Base-by-base conservation (phyloP, 2,797 vertebrate genomes). In the Octomys mimax region DNA sequence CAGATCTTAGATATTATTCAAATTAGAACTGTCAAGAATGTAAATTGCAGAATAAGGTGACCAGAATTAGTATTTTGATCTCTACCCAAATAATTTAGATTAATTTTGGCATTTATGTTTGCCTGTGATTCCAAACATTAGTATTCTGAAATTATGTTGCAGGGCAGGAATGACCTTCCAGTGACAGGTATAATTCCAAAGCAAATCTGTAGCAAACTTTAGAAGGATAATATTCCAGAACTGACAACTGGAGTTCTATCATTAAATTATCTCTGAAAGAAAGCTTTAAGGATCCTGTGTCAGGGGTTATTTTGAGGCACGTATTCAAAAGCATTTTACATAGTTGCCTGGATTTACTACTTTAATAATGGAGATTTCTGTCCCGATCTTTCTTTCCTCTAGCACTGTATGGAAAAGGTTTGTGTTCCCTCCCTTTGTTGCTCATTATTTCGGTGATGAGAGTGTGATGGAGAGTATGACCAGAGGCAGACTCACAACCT, bases 211-310 rank as follows among this genome's bases (percentile, higher is more conserved):
- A 73, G 61, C n/a, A 89, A 89, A 80, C 89, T 92, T 28, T 42
- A 59, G 80, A 88, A 94, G 77, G 26, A 11, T 61, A 6, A 31
- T 62, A 87, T 59, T 80, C 64, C 57, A 59, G 13, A 92, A 90
- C 21, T 93, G 77, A 90, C 73, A 79, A 61, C 54, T 28, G 1
- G 71, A 54, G 75, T 52, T 36, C 4, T 36, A 80, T 84, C 64
- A 66, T 12, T 89, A n/a, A 87, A 84, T 33, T 88, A 78, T 84
- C 83, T 86, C 33, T 81, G 71, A 94, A 92, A 86, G 39, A 92
- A 87, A 95, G 64, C 39, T 52, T 93, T 75, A 87, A 81, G 85
- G 57, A 84, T 89, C 9, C 26, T 87, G 0, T 78, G 59, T 79
- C 24, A 57, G 6, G 49, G 12, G 16, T 61, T 70, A 13, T 46